phyloP scores from a whole-genome alignment of 2,113 vertebrate species.

The Cheilinus undulatus region DNA sequence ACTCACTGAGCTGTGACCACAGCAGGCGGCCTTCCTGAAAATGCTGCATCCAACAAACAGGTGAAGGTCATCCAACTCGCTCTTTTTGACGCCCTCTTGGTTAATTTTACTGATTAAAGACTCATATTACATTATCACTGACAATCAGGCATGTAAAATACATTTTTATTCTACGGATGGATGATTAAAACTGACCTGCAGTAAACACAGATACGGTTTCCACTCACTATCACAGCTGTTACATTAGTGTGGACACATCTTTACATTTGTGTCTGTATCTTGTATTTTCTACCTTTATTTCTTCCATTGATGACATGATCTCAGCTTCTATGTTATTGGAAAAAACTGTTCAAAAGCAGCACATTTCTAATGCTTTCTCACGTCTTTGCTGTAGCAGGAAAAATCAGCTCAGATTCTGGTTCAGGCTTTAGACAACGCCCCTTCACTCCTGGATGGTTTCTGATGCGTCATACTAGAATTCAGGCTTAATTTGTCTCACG shows the following conservation, averaged over 20 bases:
- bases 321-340: too few relatives aligned
- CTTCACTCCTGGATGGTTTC: not conserved
- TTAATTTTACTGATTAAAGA: not conserved
- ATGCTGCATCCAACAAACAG: not conserved
- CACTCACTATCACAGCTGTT: too few relatives aligned
- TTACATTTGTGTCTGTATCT: too few relatives aligned
- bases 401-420: not conserved
- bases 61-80: not conserved
- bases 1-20: not conserved
- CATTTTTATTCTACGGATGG: not conserved
- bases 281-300: too few relatives aligned
- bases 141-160: not conserved
- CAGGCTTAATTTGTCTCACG: too few relatives aligned
- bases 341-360: too few relatives aligned
- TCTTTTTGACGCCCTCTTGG: not conserved
- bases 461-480: too few relatives aligned
- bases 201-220: not conserved
- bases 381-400: too few relatives aligned
- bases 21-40: not conserved
- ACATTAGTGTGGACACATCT: too few relatives aligned
- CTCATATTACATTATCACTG: not conserved
- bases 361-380: too few relatives aligned
- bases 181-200: not conserved
- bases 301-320: too few relatives aligned
- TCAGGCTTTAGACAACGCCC: not conserved